phyloP scores from a whole-genome alignment of 1,140 invertebrate species.

The Panagrolaimus sp. region DNA sequence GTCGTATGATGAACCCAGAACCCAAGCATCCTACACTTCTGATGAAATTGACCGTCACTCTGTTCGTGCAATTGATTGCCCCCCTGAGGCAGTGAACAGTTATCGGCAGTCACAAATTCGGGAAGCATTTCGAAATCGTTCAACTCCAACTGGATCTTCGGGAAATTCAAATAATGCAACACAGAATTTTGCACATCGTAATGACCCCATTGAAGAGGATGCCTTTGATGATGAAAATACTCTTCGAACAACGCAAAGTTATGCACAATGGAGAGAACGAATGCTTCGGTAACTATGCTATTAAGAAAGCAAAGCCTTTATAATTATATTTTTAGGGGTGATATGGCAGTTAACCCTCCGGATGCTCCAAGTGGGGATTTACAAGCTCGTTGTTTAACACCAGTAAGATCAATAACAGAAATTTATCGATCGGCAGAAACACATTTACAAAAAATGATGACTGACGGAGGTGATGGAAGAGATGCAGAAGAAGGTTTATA shows the following conservation, averaged over 20 bases:
- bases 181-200: background rate
- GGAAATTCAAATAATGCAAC: background rate
- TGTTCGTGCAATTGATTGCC: background rate
- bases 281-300: constrained; percentile 28
- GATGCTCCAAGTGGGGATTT: background rate
- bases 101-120: background rate
- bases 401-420: constrained; percentile 46
- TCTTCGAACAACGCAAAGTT: constrained; percentile 28
- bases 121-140: constrained; percentile 12
- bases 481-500: background rate
- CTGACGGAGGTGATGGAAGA: constrained; percentile 7
- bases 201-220: background rate
- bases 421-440: constrained; percentile 49
- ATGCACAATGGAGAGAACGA: constrained; percentile 40
- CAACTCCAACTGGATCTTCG: background rate
- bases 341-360: constrained; percentile 16
- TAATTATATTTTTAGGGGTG: constrained; percentile 13
- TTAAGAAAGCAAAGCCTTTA: background rate
- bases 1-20: background rate
- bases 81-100: background rate
- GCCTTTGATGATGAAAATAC: background rate
- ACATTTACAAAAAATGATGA: constrained; percentile 41
- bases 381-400: constrained; percentile 27
- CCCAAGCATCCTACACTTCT: background rate
- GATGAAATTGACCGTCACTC: background rate